These are phyloP conservation scores for Protaetia brevitarsis DNA, from an alignment of 1,140 invertebrate species.

Conservation along the genomic window DNA sequence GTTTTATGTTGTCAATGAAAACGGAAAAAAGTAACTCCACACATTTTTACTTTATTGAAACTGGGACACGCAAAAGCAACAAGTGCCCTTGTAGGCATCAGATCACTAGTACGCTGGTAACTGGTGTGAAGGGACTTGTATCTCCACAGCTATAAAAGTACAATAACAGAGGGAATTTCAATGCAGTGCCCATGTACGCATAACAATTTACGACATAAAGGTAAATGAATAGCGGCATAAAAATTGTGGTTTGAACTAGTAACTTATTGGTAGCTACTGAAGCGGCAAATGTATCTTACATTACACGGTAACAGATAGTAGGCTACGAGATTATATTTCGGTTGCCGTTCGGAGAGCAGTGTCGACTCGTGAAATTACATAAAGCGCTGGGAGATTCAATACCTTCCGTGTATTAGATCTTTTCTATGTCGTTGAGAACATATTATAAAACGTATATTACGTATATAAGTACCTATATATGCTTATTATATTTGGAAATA, in stretches of 20 bases:
- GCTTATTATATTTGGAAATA: no score
- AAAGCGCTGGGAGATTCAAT: slow-evolving; percentile 9
- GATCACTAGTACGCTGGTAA: no score
- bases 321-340: slow-evolving; percentile 44
- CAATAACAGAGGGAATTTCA: slow-evolving; percentile 10
- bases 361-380: slow-evolving; percentile 35
- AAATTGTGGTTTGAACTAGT: slow-evolving; percentile 47
- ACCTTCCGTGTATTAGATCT: neutral
- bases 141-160: neutral
- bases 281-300: slow-evolving; percentile 49
- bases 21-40: no score
- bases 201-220: slow-evolving; percentile 18
- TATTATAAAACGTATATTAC: no score
- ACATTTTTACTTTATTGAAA: no score
- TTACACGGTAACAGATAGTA: slow-evolving; percentile 47
- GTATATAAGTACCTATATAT: no score
- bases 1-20: no score
- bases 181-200: slow-evolving; percentile 7
- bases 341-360: slow-evolving; percentile 42
- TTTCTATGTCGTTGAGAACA: no score
- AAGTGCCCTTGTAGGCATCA: no score
- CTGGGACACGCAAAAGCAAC: no score
- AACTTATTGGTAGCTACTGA: slow-evolving; percentile 46
- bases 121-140: no score
- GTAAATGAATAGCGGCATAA: slow-evolving; percentile 33